Evolutionary conservation across 2,888 invertebrate species (phyloP).

Genomic region (Dicroscelio sp.): DNA sequence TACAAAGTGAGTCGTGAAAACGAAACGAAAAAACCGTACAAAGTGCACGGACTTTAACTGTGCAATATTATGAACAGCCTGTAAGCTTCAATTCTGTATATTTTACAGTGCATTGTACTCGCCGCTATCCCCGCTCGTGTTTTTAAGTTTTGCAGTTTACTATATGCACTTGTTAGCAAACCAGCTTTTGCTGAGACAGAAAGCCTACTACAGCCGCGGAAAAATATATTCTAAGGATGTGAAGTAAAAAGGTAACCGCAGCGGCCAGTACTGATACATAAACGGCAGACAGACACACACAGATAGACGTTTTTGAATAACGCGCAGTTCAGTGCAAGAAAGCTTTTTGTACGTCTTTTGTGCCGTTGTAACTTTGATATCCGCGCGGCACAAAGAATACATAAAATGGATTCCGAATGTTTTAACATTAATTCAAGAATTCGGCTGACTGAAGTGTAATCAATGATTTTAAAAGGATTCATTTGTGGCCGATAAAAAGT

Average conservation of each 20-base stretch:
- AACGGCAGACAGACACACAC: slow-evolving; percentile 61
- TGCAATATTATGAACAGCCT: slow-evolving; percentile 21
- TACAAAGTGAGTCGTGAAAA: background rate
- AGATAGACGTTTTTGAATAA: slow-evolving; percentile 69
- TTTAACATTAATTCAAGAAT: no score
- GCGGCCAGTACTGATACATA: slow-evolving; percentile 55
- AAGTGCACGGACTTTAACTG: slow-evolving; percentile 47
- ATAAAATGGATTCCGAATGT: slow-evolving; percentile 61
- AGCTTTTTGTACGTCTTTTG: slow-evolving; percentile 59
- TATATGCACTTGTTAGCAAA: slow-evolving; percentile 58
- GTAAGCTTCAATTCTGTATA: slow-evolving; percentile 26
- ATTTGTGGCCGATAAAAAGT: no score
- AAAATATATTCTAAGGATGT: slow-evolving; percentile 60
- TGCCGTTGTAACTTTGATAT: slow-evolving; percentile 57
- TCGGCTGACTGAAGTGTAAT: no score
- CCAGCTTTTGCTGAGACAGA: slow-evolving; percentile 62
- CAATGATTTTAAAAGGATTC: no score
- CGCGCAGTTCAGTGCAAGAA: slow-evolving; percentile 45
- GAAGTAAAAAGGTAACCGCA: slow-evolving; percentile 61
- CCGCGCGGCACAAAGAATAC: slow-evolving; percentile 24
- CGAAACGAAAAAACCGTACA: slow-evolving; percentile 7
- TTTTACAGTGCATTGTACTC: slow-evolving; percentile 54
- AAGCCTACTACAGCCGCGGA: slow-evolving; percentile 52
- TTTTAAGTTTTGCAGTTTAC: slow-evolving; percentile 64
- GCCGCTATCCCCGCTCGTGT: slow-evolving; percentile 34